phyloP scores from a whole-genome alignment of 2,888 invertebrate genomes.

The Molanna angustata region DNA sequence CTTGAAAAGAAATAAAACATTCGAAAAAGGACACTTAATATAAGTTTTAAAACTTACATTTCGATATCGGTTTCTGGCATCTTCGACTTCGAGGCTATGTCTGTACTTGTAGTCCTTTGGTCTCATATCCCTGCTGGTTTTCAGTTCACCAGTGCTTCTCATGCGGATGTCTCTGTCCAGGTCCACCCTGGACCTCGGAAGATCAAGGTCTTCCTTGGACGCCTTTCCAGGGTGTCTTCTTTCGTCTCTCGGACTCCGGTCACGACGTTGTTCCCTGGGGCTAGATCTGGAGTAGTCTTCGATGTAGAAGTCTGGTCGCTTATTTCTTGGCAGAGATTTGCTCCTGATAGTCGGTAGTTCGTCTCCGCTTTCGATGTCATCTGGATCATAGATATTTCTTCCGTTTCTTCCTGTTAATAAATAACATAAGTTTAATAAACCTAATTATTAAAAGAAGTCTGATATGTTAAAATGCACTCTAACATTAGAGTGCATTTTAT shows the following conservation, averaged over 20 bases:
- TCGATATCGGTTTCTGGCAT: conserved; percentile 23
- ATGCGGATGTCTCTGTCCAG: conserved; percentile 6
- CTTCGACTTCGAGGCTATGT: conserved; percentile 26
- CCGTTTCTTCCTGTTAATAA: conserved; percentile 19
- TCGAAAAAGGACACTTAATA: too few species aligned
- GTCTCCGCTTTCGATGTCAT: conserved; percentile 48
- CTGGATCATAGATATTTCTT: conserved; percentile 49
- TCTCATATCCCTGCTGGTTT: conserved; percentile 17
- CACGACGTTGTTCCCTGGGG: conserved; percentile 39
- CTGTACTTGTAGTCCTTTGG: conserved; percentile 17
- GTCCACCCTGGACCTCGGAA: conserved; percentile 3
- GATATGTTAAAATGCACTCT: too few species aligned
- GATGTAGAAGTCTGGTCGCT: conserved; percentile 35
- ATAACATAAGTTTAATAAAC: too few species aligned
- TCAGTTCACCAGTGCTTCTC: conserved; percentile 18
- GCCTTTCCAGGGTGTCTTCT: background rate
- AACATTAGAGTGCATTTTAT: too few species aligned
- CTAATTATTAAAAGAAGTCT: too few species aligned
- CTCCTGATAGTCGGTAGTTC: conserved; percentile 42
- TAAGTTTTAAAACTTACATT: conserved; percentile 19
- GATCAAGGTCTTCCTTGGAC: conserved; percentile 15
- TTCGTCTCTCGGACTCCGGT: conserved; percentile 10
- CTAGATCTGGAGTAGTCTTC: conserved; percentile 37
- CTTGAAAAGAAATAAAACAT: too few species aligned
- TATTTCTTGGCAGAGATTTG: conserved; percentile 47